Evolutionary conservation across 2,888 invertebrate species (phyloP).

Genomic region (Eristalis tenax): DNA sequence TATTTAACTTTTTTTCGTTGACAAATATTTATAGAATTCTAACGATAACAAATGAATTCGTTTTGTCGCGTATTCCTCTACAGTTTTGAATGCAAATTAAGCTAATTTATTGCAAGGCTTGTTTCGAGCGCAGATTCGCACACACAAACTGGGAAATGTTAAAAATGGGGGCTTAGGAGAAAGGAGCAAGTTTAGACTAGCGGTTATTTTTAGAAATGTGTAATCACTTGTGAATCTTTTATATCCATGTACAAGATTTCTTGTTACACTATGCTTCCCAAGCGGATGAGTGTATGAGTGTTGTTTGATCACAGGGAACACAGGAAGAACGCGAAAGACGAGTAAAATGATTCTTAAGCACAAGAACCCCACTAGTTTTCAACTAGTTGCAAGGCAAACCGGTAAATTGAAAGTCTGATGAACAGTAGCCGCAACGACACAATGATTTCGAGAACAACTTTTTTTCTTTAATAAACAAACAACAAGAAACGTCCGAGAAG

Average conservation of each 20-base stretch:
- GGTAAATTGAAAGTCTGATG: conserved; percentile 57
- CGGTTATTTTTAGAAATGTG: conserved; percentile 64
- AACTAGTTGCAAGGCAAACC: conserved; percentile 70
- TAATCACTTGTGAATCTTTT: conserved; percentile 57
- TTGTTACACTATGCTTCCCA: conserved; percentile 10
- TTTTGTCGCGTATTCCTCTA: conserved; percentile 28
- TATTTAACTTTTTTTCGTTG: conserved; percentile 27
- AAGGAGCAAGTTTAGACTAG: conserved; percentile 45
- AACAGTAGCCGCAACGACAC: conserved; percentile 42
- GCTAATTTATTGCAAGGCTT: conserved; percentile 59
- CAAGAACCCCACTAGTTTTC: conserved; percentile 45
- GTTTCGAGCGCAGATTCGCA: conserved; percentile 15
- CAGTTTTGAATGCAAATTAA: conserved; percentile 65
- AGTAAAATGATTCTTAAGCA: conserved; percentile 47
- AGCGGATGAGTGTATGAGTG: background rate
- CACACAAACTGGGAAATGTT: background rate
- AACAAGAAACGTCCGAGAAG: background rate
- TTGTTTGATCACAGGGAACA: conserved; percentile 13
- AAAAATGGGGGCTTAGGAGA: conserved; percentile 19
- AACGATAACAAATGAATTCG: conserved; percentile 50
- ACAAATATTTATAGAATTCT: conserved; percentile 34
- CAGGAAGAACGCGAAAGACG: conserved; percentile 40
- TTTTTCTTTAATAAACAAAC: background rate
- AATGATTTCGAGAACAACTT: conserved; percentile 42
- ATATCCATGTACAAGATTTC: background rate